These are phyloP conservation scores for Tromatobia lineatoria DNA, from an alignment of 2,888 invertebrate genomes.

Conservation along the genomic window DNA sequence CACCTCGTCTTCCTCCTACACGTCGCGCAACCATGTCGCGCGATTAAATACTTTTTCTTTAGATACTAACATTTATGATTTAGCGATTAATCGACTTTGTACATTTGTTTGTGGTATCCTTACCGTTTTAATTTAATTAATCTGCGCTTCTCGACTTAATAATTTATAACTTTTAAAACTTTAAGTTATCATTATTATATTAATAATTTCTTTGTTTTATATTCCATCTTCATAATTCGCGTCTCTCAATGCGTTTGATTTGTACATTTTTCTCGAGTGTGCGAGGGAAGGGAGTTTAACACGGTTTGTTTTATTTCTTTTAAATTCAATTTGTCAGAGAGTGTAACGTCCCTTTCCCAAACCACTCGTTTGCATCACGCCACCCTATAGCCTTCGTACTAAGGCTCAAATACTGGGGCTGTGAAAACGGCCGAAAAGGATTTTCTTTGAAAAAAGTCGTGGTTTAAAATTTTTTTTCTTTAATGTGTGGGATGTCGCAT, in stretches of 20 bases:
- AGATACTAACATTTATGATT: constrained; percentile 83
- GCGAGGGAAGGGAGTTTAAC: constrained; percentile 73
- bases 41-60: constrained; percentile 80
- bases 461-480: not conserved
- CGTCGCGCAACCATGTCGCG: constrained; percentile 46
- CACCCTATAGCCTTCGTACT: constrained; percentile 47
- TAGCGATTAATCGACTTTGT: constrained; percentile 83
- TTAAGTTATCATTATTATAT: constrained; percentile 83
- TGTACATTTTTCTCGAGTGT: constrained; percentile 84
- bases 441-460: constrained; percentile 61
- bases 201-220: constrained; percentile 81
- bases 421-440: constrained; percentile 68
- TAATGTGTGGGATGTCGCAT: constrained; percentile 41
- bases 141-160: constrained; percentile 74
- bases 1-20: constrained; percentile 41
- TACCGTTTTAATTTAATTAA: constrained; percentile 63
- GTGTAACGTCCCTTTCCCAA: constrained; percentile 60
- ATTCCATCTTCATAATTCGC: constrained; percentile 68
- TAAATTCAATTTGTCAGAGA: not conserved
- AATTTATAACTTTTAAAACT: constrained; percentile 84
- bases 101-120: constrained; percentile 82
- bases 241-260: constrained; percentile 81
- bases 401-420: constrained; percentile 61
- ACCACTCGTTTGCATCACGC: constrained; percentile 63
- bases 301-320: constrained; percentile 26